These are phyloP conservation scores for Platygyra sinensis DNA, from an alignment of 64 coral and sea anemone species.

Conservation along the genomic window DNA sequence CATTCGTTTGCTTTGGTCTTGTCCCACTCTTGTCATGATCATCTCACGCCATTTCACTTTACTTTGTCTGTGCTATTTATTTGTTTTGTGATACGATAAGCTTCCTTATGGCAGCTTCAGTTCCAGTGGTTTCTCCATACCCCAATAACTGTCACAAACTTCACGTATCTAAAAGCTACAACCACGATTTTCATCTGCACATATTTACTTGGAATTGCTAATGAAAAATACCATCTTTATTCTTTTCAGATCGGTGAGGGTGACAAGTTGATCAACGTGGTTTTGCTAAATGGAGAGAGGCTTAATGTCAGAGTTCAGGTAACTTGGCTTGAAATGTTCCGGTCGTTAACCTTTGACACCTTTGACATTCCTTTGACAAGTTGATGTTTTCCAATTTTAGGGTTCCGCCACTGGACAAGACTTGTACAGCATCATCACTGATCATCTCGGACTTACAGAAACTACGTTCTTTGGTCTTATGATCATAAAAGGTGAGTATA, in stretches of 20 bases:
- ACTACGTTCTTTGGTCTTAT: conserved; percentile 95
- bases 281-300: conserved; percentile 91
- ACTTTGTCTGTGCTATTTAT: no score
- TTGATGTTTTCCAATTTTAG: conserved; percentile 21
- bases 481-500: conserved; percentile 92
- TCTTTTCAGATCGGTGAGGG: conserved; percentile 92
- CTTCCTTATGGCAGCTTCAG: no score
- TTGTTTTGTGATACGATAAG: no score
- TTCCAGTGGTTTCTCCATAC: no score
- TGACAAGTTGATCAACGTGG: conserved; percentile 95
- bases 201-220: not conserved
- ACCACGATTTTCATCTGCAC: not conserved
- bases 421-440: conserved; percentile 80
- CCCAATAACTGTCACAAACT: no score
- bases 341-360: no score
- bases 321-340: not conserved
- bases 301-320: conserved; percentile 96
- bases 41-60: no score
- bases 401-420: conserved; percentile 87
- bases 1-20: no score
- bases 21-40: no score
- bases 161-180: no score
- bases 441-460: conserved; percentile 92
- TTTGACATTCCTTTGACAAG: no score
- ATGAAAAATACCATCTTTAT: not conserved